These are phyloP conservation scores for Crematogaster levior DNA, from an alignment of 2,888 invertebrate genomes.

Conservation along the genomic window DNA sequence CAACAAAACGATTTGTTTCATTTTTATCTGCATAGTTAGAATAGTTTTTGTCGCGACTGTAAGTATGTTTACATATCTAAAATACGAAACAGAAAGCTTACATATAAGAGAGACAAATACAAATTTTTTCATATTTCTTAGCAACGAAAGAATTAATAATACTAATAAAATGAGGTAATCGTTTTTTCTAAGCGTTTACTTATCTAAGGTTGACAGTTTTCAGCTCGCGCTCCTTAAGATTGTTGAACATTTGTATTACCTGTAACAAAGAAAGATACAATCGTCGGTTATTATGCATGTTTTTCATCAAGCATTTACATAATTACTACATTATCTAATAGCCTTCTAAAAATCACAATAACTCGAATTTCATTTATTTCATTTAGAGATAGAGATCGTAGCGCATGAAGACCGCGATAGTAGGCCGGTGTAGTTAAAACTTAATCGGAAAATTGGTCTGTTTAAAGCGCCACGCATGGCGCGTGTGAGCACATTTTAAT, in stretches of 20 bases:
- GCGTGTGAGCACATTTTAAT: slow-evolving; percentile 50
- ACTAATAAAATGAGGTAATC: not conserved
- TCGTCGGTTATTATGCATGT: not conserved
- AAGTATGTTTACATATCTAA: slow-evolving; percentile 1
- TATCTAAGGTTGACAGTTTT: slow-evolving; percentile 5
- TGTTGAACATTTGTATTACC: slow-evolving; percentile 25
- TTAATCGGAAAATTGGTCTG: slow-evolving; percentile 53
- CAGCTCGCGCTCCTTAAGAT: not conserved
- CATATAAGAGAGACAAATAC: not conserved
- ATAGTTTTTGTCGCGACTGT: not conserved
- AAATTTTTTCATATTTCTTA: not conserved
- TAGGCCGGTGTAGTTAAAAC: slow-evolving; percentile 34
- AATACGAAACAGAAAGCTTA: not conserved
- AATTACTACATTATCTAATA: not conserved
- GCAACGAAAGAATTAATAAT: not conserved
- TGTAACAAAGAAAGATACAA: slow-evolving; percentile 26
- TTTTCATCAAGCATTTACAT: not conserved
- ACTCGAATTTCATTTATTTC: slow-evolving; percentile 11
- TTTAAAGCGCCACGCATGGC: slow-evolving; percentile 36
- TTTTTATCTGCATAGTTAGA: not conserved
- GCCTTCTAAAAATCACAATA: slow-evolving; percentile 4
- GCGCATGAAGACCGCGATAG: slow-evolving; percentile 14
- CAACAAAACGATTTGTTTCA: slow-evolving; percentile 20
- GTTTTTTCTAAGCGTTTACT: slow-evolving; percentile 1
- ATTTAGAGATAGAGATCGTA: slow-evolving; percentile 3